Evolutionary conservation across 1,140 invertebrate species (phyloP), one percentile per base, ranked within the genome.

Genomic region (Archivesica marissinica): DNA sequence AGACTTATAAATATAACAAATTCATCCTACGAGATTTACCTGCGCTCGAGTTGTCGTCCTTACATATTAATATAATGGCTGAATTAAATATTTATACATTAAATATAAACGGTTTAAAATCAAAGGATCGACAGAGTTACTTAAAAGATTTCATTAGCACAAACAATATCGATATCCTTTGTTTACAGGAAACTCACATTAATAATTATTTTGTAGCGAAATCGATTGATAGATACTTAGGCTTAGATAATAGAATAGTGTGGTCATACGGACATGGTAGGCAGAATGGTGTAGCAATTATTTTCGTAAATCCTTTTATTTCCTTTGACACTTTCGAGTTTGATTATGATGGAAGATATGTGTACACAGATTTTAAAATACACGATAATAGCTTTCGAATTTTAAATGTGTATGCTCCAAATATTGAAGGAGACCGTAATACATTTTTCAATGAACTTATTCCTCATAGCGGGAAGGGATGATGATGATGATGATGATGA

Each of bases 261-360:
- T 68, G 78, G 78, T 54, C 25, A 38, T 50, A 30, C 66, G 38
- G 72, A 9, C 25, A 20, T 9, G 56, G 56, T 61, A 20, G 20
- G 1, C 20, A 9, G 2, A 47, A 17, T 2, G 50, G 70, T 4
- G 47, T 54, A 2, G 28, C 47, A 33, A 52, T 75, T n/a, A 30
- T 54, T 20, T 33, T 75, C 28, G 13, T 54, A 0, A 75, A 38
- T 11, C n/a, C 41, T 15, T n/a, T 25, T 50, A 54, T 84, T 59
- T 44, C 28, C n/a, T 20, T 78, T 39, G 20, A 39, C 11, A 80
- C 79, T 35, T 86, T 50, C 77, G 52, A 82, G 41, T 77, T 30
- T 50, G 87, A 88, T 61, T 78, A 74, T 74, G 81, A 89, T 79
- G 87, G 88, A 54, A 70, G 87, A 30, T 59, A 88, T 64, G 13